A percentile compares a stretch with the other conserved stretches of the same genome.
Conservation (phyloP, 1,140 invertebrate genomes). For the Bombus breviceps region DNA sequence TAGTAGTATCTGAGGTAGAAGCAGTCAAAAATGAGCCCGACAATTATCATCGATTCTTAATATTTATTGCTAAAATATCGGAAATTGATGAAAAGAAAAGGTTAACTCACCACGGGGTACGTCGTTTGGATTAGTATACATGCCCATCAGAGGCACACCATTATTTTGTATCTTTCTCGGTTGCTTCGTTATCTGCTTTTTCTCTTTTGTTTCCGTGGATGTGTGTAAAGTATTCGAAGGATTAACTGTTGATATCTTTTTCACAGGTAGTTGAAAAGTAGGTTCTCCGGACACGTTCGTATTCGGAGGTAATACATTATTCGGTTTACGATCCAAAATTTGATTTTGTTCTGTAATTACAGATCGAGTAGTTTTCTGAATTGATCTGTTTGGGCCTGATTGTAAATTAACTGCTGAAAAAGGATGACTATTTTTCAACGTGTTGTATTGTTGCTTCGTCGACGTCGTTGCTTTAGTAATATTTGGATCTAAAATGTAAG, state of each 20-base stretch:
- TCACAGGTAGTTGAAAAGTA: constrained; percentile 9
- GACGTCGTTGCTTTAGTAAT: constrained; percentile 23
- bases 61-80: background rate
- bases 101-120: constrained; percentile 62
- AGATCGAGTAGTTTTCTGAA: background rate
- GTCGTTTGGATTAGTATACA: constrained; percentile 68
- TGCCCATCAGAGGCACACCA: constrained; percentile 65
- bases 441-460: background rate
- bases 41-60: background rate
- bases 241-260: background rate
- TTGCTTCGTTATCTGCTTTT: constrained; percentile 37
- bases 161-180: constrained; percentile 65
- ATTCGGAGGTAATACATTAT: background rate
- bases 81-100: background rate
- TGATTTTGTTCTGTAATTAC: background rate
- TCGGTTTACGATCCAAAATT: background rate
- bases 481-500: constrained; percentile 54
- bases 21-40: too few species aligned
- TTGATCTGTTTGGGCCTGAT: background rate
- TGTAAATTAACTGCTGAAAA: background rate
- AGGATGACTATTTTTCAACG: background rate
- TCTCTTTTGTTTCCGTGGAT: constrained; percentile 19
- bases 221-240: constrained; percentile 2
- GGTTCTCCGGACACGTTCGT: background rate
- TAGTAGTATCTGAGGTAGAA: too few species aligned